Evolutionary conservation across 1,140 invertebrate genomes (phyloP).

Genomic region (Oncopeltus fasciatus): DNA sequence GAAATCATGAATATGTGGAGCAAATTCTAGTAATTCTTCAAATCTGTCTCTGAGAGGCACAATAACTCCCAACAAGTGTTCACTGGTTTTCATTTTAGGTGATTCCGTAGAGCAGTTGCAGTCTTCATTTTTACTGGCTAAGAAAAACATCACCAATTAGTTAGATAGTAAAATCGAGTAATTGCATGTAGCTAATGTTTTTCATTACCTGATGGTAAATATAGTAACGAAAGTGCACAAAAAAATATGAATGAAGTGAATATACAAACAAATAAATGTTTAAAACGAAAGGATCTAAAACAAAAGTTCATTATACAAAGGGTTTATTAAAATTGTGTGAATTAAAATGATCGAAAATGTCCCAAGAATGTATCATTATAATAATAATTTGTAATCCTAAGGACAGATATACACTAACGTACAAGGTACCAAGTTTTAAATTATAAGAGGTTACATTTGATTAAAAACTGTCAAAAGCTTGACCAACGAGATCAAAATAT

Average conservation of each 20-base stretch:
- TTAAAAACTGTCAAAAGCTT: too few species aligned
- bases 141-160: neutral
- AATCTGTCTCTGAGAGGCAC: conserved; percentile 90
- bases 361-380: too few species aligned
- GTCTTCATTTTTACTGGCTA: neutral
- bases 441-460: too few species aligned
- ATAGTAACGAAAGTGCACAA: neutral
- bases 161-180: neutral
- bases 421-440: too few species aligned
- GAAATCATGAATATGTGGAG: conserved; percentile 78
- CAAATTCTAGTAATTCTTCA: conserved; percentile 84
- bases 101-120: neutral
- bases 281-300: neutral
- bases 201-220: neutral
- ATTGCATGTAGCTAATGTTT: too few species aligned
- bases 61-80: conserved; percentile 58
- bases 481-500: too few species aligned
- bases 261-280: neutral
- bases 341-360: too few species aligned
- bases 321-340: too few species aligned
- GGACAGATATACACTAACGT: too few species aligned
- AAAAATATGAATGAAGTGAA: neutral
- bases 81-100: neutral
- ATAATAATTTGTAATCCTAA: too few species aligned
- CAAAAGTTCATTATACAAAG: too few species aligned